Evolutionary conservation across 2,888 invertebrate genomes (phyloP).

Genomic region (Drosophila stalkeri): DNA sequence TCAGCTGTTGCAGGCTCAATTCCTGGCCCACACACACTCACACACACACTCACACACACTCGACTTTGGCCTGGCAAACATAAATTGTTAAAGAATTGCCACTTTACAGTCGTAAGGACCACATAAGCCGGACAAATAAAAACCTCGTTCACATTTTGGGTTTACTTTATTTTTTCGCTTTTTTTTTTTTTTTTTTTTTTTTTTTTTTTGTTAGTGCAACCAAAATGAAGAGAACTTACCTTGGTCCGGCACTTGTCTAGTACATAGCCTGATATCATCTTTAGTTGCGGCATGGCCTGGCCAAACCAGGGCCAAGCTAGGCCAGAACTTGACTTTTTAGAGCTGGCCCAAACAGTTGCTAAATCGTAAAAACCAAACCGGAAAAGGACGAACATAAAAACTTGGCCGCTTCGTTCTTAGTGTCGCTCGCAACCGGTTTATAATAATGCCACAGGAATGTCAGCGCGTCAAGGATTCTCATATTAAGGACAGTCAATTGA

Average conservation of each 20-base stretch:
- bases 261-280: conserved; percentile 37
- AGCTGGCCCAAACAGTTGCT: conserved; percentile 29
- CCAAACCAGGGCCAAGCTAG: not conserved
- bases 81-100: conserved; percentile 82
- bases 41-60: conserved; percentile 52
- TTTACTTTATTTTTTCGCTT: not conserved
- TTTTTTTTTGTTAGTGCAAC: conserved; percentile 10
- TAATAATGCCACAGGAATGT: conserved; percentile 56
- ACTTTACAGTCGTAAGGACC: conserved; percentile 81
- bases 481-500: conserved; percentile 31
- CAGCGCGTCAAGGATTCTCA: conserved; percentile 33
- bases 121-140: conserved; percentile 75
- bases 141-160: conserved; percentile 45
- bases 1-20: conserved; percentile 67
- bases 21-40: conserved; percentile 35
- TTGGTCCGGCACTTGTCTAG: conserved; percentile 15
- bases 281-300: not conserved
- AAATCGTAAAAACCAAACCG: conserved; percentile 23
- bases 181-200: not conserved
- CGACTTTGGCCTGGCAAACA: conserved; percentile 73
- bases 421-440: conserved; percentile 25
- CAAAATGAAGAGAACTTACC: conserved; percentile 24
- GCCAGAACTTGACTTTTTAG: conserved; percentile 15
- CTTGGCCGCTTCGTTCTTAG: conserved; percentile 17
- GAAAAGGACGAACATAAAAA: conserved; percentile 25